These are phyloP conservation scores for Campodea augens DNA, from an alignment of 1,140 invertebrate species.

Conservation along the genomic window DNA sequence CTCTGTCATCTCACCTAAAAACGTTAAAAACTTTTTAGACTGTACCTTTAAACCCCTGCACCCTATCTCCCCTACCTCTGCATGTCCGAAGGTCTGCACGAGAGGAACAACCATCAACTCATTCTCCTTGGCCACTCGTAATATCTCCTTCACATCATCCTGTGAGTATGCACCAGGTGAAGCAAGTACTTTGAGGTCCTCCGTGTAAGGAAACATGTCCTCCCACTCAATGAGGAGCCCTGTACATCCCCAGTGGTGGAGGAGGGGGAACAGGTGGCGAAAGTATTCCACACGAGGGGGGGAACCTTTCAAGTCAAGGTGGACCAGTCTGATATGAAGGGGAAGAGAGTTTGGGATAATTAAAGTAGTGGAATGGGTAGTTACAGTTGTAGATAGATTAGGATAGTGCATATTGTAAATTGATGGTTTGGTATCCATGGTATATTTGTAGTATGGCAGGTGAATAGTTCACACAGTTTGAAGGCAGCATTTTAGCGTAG, in stretches of 20 bases:
- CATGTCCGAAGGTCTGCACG: neutral
- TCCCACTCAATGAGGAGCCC: neutral
- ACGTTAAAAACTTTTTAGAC: too few species aligned
- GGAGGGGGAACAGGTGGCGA: constrained; percentile 12
- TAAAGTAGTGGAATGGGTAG: too few species aligned
- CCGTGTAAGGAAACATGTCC: neutral
- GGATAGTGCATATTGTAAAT: too few species aligned
- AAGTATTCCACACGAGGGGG: constrained; percentile 44
- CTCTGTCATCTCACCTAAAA: too few species aligned
- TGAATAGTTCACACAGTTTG: too few species aligned
- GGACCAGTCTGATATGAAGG: constrained; percentile 31
- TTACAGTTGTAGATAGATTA: too few species aligned
- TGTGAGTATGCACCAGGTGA: neutral
- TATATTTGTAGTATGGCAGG: too few species aligned
- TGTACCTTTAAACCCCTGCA: too few species aligned
- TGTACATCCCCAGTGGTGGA: neutral
- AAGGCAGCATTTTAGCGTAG: too few species aligned
- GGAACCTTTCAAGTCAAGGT: constrained; percentile 57
- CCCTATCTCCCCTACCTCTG: neutral
- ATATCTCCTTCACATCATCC: neutral
- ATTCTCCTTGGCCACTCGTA: neutral
- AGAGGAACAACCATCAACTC: neutral
- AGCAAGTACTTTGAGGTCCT: neutral
- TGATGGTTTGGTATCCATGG: too few species aligned
- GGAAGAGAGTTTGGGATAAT: too few species aligned